Evolutionary conservation across 2,797 vertebrate genomes (phyloP), one percentile per base, ranked within the genome.

Genomic region (Periparus ater): DNA sequence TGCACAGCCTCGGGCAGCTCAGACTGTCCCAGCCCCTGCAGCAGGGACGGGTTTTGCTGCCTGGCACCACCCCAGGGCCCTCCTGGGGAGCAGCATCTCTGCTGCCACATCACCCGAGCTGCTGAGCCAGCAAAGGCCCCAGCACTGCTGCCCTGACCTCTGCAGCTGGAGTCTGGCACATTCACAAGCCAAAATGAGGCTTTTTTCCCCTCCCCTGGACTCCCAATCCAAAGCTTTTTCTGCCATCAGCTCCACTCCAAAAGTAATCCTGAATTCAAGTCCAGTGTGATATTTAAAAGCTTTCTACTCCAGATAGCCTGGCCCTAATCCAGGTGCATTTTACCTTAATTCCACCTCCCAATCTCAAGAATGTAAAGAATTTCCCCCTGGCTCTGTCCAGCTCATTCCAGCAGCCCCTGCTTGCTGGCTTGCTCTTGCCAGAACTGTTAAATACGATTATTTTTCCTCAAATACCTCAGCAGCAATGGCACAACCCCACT

Each of bases 381-480:
- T 89, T 91, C 89, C 75, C 87, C 38, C 85, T 42, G 54, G 70
- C 78, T 80, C 76, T 93, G 89, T 78, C 75, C 81, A 85, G 86
- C 34, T 89, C 65, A 1, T 36, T 74, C 34, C 40, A 57, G 32
- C 15, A 15, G 75, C 60, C 88, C 4, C 61, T 1, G 5, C 75
- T 73, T 29, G n/a, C 90, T 26, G 85, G 22, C 53, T 65, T 1
- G 17, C 23, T 63, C 74, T 60, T 50, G 55, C 75, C 88, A 82
- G 71, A 78, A 12, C 44, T 48, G 62, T 32, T 78, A 27, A 91
- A 92, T 54, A 6, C 27, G 25, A 34, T 32, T 67, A 13, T 67
- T 91, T 86, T 88, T 67, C 92, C 94, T 96, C 65, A 29, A 93
- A 76, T 74, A 67, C 78, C 82, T 74, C 67, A 34, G 87, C 87